A percentile compares a stretch with the other conserved stretches of the same genome.
Evolutionary conservation across 2,888 invertebrate genomes (phyloP).

Genomic region (Cantharis nigra): DNA sequence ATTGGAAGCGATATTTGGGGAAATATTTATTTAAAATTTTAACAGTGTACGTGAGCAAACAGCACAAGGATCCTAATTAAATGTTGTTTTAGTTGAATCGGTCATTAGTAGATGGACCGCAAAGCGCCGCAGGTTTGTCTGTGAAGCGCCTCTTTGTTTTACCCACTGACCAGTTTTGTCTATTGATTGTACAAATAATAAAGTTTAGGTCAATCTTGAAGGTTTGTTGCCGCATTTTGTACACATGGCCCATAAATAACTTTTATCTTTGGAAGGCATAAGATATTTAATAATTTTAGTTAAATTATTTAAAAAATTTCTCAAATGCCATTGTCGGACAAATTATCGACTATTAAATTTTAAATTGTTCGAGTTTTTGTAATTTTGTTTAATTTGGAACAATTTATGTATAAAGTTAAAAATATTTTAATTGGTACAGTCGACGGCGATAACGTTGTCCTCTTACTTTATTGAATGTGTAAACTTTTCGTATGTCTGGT

Average conservation of each 20-base stretch:
- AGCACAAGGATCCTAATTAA: slow-evolving; percentile 51
- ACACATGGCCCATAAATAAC: slow-evolving; percentile 1
- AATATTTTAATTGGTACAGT: slow-evolving; percentile 20
- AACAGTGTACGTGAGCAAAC: slow-evolving; percentile 35
- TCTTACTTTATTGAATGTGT: slow-evolving; percentile 5
- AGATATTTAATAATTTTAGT: not conserved
- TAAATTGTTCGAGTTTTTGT: not conserved
- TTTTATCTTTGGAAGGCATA: not conserved
- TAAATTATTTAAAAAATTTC: not conserved
- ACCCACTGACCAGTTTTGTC: slow-evolving; percentile 26
- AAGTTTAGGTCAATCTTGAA: slow-evolving; percentile 4
- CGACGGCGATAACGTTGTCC: slow-evolving; percentile 10
- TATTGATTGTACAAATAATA: slow-evolving; percentile 31
- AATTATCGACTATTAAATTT: not conserved
- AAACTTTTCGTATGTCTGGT: slow-evolving; percentile 14
- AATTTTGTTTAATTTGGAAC: not conserved
- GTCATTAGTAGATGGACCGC: slow-evolving; percentile 54
- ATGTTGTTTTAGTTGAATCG: slow-evolving; percentile 53
- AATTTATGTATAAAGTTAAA: slow-evolving; percentile 1
- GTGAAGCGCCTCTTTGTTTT: slow-evolving; percentile 31
- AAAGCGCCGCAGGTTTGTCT: slow-evolving; percentile 44
- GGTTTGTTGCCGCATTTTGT: slow-evolving; percentile 11
- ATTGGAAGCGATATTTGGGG: not conserved
- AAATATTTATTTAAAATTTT: slow-evolving; percentile 19
- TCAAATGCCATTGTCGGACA: not conserved